Base-by-base conservation (phyloP, 1,140 invertebrate species). In the Drosophila orena region DNA sequence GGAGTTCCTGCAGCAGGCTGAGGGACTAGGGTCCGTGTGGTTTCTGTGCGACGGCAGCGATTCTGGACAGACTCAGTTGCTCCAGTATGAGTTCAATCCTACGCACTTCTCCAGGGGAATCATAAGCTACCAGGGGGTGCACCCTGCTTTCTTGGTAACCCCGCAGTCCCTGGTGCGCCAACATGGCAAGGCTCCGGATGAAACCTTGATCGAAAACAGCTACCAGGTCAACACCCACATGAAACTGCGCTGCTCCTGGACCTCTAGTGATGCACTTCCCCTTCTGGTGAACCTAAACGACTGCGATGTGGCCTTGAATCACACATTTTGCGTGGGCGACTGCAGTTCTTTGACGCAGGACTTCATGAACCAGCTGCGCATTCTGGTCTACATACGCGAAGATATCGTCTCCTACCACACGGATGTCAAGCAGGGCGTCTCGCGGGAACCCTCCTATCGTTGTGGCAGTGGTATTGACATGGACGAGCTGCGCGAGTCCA, bases 381-480 rank as follows among this genome's bases (percentile, higher is more conserved):
- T 92, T 1, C 35, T 92, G 24, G 54, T 68, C 1, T 79, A 60
- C n/a, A 92, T 92, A 35, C 79, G 89, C 17, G 91, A 92, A 38
- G 91, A 92, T 42, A 92, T 92, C 22, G 52, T 91, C 10, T 64
- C 46, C 49, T 78, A 78, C 54, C 66, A 83, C 30, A 70, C 30
- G 1, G 81, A 77, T 27, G 54, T 53, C 12, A 37, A 53, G 38
- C 44, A 34, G 40, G 86, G 81, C 3, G 22, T 54, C 12, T 22
- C 11, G 0, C 50, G 62, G 2, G 86, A 90, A 24, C 86, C 86
- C 12, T 50, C 50, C 0, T 90, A 90, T 37, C 86, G 85, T n/a
- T 90, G 86, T 65, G 86, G 86, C 20, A 60, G 73, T 7, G 90
- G 90, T 8, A 79, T 91, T 22, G 91, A 91, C n/a, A 79, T 88